These are phyloP conservation scores for Himantopus leucocephalus DNA, from an alignment of 2,113 vertebrate species.

Conservation along the genomic window DNA sequence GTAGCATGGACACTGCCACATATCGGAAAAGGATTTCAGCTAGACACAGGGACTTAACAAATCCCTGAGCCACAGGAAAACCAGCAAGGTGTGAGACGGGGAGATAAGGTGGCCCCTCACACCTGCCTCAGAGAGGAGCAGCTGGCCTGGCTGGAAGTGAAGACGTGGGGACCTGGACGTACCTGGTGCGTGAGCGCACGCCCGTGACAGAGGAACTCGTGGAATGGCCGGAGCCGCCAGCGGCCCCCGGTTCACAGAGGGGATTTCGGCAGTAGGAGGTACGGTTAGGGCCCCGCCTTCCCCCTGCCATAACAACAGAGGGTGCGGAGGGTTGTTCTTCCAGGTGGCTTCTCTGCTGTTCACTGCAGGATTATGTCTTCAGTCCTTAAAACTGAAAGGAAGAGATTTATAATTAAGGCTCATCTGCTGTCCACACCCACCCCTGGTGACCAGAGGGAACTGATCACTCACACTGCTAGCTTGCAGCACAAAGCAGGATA, in stretches of 20 bases:
- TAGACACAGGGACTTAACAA: neutral
- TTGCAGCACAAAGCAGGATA: neutral
- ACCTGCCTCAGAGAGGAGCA: neutral
- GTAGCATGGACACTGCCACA: accelerated
- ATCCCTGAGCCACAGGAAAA: neutral
- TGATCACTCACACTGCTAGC: accelerated
- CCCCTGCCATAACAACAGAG: conserved; percentile 85
- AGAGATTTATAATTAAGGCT: neutral
- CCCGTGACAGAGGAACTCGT: conserved; percentile 88
- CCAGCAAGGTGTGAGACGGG: neutral
- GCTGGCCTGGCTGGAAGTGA: too few relatives aligned
- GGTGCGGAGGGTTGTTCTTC: neutral
- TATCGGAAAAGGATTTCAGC: neutral
- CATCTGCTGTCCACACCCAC: accelerated
- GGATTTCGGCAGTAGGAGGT: conserved; percentile 92
- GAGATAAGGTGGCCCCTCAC: neutral
- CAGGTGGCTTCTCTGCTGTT: neutral
- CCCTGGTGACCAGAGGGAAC: accelerated
- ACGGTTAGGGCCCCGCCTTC: conserved; percentile 92
- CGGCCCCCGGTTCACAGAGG: conserved; percentile 86
- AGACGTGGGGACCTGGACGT: accelerated
- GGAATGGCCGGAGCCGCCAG: conserved; percentile 83
- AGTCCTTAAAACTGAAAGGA: conserved; percentile 7
- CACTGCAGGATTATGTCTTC: neutral
- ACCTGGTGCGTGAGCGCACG: conserved; percentile 92